Evolutionary conservation across 2,113 vertebrate species (phyloP).

Genomic region (Calyptomena viridis): DNA sequence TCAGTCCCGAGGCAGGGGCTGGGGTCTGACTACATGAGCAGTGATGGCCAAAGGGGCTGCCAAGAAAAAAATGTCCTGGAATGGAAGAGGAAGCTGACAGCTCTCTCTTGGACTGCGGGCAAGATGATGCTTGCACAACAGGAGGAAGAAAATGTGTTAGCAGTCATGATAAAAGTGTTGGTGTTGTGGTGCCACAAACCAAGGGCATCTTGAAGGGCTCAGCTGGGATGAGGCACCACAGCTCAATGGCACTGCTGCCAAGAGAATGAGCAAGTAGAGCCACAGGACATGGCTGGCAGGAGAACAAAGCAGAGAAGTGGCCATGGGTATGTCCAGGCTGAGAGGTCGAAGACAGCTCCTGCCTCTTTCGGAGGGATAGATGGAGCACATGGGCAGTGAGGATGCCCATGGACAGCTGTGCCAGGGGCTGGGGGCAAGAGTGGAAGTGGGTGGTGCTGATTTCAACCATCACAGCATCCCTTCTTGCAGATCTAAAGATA

Average conservation of each 20-base stretch:
- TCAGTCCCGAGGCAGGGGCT: background rate
- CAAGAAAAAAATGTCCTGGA: background rate
- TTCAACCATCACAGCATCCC: background rate
- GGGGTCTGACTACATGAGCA: background rate
- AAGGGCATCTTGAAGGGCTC: background rate
- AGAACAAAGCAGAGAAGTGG: background rate
- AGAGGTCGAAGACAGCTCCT: background rate
- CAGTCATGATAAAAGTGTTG: background rate
- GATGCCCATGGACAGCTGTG: accelerated
- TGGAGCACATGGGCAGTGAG: background rate
- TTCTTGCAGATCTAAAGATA: background rate
- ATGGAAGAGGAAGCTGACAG: background rate
- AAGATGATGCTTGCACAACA: background rate
- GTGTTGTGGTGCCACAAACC: background rate
- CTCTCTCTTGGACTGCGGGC: background rate
- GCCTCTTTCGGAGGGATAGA: accelerated
- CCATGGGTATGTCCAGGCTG: accelerated
- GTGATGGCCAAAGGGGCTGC: background rate
- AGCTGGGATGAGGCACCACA: background rate
- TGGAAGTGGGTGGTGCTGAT: background rate
- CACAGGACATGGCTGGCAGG: background rate
- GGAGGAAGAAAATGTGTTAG: background rate
- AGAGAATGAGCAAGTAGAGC: background rate
- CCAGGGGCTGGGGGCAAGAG: background rate
- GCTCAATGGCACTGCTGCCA: background rate